phyloP scores from a whole-genome alignment of 2,888 invertebrate species.

The Onthophagus sagittarius region DNA sequence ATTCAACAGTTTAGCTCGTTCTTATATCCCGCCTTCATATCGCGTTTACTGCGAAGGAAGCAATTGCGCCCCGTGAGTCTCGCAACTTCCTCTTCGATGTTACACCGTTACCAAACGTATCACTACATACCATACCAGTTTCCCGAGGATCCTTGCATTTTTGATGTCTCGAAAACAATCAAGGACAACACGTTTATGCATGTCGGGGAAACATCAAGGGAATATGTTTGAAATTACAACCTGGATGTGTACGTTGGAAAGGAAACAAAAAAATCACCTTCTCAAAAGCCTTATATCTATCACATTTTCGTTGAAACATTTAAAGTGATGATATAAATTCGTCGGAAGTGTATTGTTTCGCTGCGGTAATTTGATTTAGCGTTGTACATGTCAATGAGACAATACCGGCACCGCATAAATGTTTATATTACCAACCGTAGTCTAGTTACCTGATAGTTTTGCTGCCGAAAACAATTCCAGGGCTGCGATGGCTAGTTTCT shows the following conservation, averaged over 20 bases:
- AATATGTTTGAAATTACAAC: background rate
- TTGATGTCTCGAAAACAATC: background rate
- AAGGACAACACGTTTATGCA: background rate
- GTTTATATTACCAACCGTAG: background rate
- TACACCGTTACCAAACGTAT: background rate
- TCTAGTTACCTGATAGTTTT: background rate
- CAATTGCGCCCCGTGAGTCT: background rate
- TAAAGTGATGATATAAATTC: background rate
- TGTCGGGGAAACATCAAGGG: background rate
- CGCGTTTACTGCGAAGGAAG: background rate
- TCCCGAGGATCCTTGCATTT: background rate
- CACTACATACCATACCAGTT: background rate
- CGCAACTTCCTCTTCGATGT: background rate
- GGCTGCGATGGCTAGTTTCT: background rate
- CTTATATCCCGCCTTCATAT: conserved; percentile 1
- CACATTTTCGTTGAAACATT: no score
- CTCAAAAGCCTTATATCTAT: no score
- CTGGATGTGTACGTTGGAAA: background rate
- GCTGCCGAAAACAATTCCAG: background rate
- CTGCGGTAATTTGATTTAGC: background rate
- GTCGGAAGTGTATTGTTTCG: background rate
- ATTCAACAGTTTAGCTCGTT: conserved; percentile 20
- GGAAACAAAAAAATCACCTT: no score
- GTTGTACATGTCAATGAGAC: background rate
- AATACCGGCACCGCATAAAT: background rate